Conservation (phyloP, 2,888 invertebrate genomes). For the Melanargia galathea region DNA sequence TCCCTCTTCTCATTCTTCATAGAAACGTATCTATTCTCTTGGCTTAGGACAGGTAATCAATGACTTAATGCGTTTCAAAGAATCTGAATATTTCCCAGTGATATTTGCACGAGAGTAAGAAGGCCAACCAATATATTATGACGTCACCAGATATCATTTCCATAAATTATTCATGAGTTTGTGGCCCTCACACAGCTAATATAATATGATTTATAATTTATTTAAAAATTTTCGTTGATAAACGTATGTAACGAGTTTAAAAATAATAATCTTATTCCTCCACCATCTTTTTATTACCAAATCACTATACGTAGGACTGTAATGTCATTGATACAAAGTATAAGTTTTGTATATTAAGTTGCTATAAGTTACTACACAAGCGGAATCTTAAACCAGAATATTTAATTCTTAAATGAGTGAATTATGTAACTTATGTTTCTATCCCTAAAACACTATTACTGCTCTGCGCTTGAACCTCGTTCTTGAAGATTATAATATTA, state of each 20-base stretch:
- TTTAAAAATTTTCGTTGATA: conserved; percentile 26
- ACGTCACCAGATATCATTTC: conserved; percentile 28
- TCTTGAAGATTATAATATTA: no score
- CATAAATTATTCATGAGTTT: conserved; percentile 35
- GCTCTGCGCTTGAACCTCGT: no score
- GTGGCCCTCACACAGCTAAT: conserved; percentile 31
- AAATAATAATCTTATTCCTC: conserved; percentile 1
- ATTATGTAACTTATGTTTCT: no score
- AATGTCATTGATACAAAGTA: no score
- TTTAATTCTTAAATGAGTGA: no score
- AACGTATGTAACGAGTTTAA: conserved; percentile 5
- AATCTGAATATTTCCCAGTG: conserved; percentile 23
- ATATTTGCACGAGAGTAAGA: conserved; percentile 33
- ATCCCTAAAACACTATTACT: no score
- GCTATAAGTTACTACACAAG: no score
- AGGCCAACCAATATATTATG: conserved; percentile 33
- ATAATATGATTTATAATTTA: conserved; percentile 29
- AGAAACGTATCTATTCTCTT: conserved; percentile 1
- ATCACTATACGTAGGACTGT: no score
- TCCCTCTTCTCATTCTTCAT: no score
- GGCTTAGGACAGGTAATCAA: neutral
- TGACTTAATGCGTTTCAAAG: conserved; percentile 7
- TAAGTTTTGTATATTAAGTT: no score
- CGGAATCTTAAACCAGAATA: no score
- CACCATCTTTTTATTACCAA: neutral